These are phyloP conservation scores for Agapostemon virescens DNA, from an alignment of 2,888 invertebrate species.

Conservation along the genomic window DNA sequence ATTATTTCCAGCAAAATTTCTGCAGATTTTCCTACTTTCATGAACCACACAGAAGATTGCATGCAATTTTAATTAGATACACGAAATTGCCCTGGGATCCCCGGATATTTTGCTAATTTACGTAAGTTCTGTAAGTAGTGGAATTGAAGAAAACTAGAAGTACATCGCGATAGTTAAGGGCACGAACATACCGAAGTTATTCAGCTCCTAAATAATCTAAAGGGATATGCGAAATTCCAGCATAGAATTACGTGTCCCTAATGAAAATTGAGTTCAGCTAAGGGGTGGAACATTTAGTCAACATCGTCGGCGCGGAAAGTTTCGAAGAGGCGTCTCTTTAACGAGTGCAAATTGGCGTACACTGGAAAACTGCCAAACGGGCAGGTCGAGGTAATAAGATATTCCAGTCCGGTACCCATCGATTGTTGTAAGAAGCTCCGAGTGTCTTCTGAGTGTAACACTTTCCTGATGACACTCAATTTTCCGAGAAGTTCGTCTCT, in stretches of 20 bases:
- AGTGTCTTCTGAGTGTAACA: slow-evolving; percentile 33
- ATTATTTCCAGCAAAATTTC: too few species aligned
- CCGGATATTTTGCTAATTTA: not conserved
- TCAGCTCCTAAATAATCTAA: slow-evolving; percentile 21
- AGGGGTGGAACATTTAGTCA: slow-evolving; percentile 37
- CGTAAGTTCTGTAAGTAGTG: not conserved
- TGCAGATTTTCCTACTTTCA: not conserved
- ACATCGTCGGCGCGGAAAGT: slow-evolving; percentile 27
- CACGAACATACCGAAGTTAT: not conserved
- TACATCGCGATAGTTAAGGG: not conserved
- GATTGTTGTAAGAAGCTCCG: slow-evolving; percentile 48
- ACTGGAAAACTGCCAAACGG: slow-evolving; percentile 58
- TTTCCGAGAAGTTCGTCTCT: slow-evolving; percentile 14
- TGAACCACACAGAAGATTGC: not conserved
- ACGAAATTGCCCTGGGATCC: not conserved
- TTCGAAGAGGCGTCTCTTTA: slow-evolving; percentile 50
- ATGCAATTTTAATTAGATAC: slow-evolving; percentile 1
- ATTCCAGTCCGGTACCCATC: slow-evolving; percentile 50
- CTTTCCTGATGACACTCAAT: slow-evolving; percentile 37
- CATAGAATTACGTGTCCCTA: slow-evolving; percentile 15
- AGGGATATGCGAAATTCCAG: slow-evolving; percentile 7
- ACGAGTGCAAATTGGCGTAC: slow-evolving; percentile 61
- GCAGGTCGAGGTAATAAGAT: slow-evolving; percentile 53
- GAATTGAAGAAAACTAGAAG: not conserved
- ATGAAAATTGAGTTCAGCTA: slow-evolving; percentile 38